A percentile compares a stretch with the other conserved stretches of the same genome.
phyloP scores from a whole-genome alignment of 2,113 vertebrate genomes.

The Meleagris gallopavo region DNA sequence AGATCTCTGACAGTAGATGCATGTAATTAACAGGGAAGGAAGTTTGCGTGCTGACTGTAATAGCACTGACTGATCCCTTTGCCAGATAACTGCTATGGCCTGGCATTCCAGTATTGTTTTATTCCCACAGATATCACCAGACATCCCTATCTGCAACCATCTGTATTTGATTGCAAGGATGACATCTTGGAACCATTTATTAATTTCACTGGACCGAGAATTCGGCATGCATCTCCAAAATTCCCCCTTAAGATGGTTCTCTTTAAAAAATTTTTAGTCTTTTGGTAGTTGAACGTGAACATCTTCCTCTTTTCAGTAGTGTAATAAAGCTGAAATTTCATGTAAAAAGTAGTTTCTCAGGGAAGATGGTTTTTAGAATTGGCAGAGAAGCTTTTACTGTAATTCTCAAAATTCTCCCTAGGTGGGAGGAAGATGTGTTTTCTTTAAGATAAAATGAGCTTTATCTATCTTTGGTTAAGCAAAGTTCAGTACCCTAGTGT shows the following conservation, averaged over 20 bases:
- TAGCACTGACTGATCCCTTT: conserved; percentile 33
- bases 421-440: neutral
- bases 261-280: neutral
- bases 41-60: conserved; percentile 12
- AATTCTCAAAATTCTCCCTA: conserved; percentile 17
- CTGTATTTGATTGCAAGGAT: neutral
- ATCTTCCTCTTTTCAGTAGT: neutral
- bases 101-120: neutral
- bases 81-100: neutral
- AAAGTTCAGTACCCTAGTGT: neutral
- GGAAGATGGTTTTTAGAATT: neutral
- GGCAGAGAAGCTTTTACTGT: neutral
- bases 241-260: neutral
- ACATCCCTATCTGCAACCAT: neutral
- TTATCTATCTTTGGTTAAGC: neutral
- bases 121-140: neutral
- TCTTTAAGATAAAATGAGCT: neutral
- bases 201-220: neutral
- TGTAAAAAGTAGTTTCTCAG: neutral
- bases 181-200: neutral
- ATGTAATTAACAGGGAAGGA: conserved; percentile 54
- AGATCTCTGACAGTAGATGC: conserved; percentile 46
- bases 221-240: neutral
- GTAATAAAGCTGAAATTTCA: neutral
- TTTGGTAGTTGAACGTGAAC: neutral